phyloP scores from a whole-genome alignment of 2,797 vertebrate species.

The Parauchenoglanis ngamensis region DNA sequence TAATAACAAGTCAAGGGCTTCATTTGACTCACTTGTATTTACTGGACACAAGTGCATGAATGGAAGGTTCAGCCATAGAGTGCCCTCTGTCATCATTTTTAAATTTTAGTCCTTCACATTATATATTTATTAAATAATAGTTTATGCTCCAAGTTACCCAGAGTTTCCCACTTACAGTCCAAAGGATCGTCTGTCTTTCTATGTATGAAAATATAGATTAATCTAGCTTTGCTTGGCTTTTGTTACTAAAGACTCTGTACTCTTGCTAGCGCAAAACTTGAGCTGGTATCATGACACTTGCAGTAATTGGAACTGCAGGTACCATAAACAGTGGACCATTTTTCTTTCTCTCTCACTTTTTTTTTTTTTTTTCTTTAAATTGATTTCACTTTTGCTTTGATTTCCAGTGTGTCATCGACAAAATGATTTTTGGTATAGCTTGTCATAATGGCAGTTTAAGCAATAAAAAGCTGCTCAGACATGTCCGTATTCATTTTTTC shows the following conservation, averaged over 20 bases:
- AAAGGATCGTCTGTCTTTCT: constrained; percentile 45
- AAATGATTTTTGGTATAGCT: constrained; percentile 93
- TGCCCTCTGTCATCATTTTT: neutral
- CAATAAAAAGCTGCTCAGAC: constrained; percentile 75
- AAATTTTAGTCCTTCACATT: neutral
- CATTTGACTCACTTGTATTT: neutral
- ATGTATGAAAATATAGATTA: constrained; percentile 62
- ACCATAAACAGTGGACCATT: constrained; percentile 81
- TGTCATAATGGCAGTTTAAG: constrained; percentile 96
- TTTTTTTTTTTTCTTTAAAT: constrained; percentile 68
- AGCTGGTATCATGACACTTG: constrained; percentile 72
- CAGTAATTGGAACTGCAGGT: constrained; percentile 78
- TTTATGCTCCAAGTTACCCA: neutral
- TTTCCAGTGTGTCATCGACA: constrained; percentile 83
- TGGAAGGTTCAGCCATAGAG: neutral
- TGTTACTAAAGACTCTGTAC: constrained; percentile 79
- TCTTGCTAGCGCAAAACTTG: constrained; percentile 78
- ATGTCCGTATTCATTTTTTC: neutral
- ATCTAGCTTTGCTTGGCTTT: constrained; percentile 85
- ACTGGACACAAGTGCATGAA: neutral
- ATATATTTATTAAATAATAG: constrained; percentile 19
- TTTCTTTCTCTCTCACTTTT: no score
- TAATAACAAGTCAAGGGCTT: neutral
- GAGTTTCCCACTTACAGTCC: neutral
- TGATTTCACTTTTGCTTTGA: constrained; percentile 75